Evolutionary conservation across 2,797 vertebrate species (phyloP).

Genomic region (Scyliorhinus canicula): DNA sequence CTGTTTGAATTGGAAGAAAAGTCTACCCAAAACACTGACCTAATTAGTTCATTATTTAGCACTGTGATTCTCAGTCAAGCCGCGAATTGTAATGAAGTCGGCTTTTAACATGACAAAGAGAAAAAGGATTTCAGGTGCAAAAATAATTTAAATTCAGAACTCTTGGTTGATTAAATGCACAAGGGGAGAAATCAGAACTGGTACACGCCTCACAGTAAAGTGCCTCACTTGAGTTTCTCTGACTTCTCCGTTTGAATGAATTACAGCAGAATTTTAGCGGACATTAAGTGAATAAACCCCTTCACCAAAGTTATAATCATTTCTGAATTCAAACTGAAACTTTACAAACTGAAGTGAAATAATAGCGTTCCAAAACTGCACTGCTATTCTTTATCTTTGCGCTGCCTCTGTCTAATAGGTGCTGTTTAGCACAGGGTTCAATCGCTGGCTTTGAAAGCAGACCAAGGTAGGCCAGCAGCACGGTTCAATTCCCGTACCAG

Average conservation of each 20-base stretch:
- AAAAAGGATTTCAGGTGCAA: background rate
- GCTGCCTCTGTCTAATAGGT: background rate
- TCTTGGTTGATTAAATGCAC: conserved; percentile 6
- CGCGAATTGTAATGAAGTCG: background rate
- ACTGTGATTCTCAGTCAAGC: background rate
- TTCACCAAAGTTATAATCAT: background rate
- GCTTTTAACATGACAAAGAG: background rate
- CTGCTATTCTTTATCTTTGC: background rate
- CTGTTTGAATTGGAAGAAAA: background rate
- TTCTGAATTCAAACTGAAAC: background rate
- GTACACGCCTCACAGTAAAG: background rate
- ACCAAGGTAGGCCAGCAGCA: too few relatives aligned
- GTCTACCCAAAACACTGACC: background rate
- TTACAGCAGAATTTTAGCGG: background rate
- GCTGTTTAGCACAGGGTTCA: too few relatives aligned
- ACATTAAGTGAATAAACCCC: background rate
- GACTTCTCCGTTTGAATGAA: background rate
- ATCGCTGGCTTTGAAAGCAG: too few relatives aligned
- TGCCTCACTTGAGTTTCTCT: background rate
- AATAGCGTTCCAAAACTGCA: background rate
- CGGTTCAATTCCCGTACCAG: too few relatives aligned
- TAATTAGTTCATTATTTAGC: background rate
- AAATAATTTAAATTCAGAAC: conserved; percentile 26
- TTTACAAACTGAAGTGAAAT: background rate
- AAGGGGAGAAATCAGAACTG: conserved; percentile 10